Conservation (phyloP, 2,888 invertebrate genomes). For the Phortica okadai region DNA sequence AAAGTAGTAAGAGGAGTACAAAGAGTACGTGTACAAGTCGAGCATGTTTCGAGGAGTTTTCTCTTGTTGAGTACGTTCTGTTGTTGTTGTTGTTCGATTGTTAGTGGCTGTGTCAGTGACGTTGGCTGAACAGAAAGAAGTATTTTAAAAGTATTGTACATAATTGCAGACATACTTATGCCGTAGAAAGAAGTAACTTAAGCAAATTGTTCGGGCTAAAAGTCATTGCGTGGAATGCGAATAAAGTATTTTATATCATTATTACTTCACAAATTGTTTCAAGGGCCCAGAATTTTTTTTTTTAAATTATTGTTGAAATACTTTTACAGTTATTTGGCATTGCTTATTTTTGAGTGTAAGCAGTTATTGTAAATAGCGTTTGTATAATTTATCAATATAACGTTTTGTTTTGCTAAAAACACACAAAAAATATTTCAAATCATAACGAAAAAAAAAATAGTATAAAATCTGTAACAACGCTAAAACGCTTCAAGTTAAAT, state of each 20-base stretch:
- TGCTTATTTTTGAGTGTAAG: background rate
- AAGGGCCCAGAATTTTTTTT: background rate
- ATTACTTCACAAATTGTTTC: background rate
- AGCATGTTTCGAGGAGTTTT: slow-evolving; percentile 39
- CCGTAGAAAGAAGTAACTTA: slow-evolving; percentile 63
- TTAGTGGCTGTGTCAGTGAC: no score
- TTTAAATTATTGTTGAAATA: background rate
- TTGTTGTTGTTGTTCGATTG: slow-evolving; percentile 3
- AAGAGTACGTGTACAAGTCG: slow-evolving; percentile 39
- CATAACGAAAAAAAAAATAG: background rate
- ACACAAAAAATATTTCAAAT: slow-evolving; percentile 12
- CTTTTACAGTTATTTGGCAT: background rate
- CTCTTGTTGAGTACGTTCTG: background rate
- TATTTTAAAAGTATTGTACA: background rate
- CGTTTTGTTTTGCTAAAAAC: slow-evolving; percentile 13
- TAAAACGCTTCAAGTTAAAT: slow-evolving; percentile 46
- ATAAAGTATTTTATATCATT: background rate
- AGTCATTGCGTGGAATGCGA: background rate
- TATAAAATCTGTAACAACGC: slow-evolving; percentile 20
- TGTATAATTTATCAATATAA: background rate
- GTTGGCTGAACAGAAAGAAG: no score
- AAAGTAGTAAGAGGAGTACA: slow-evolving; percentile 42
- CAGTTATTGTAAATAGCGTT: background rate
- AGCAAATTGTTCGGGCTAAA: slow-evolving; percentile 58
- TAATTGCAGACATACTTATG: background rate